Evolutionary conservation across 1,140 invertebrate genomes (phyloP).

Genomic region (Calliphora vicina): DNA sequence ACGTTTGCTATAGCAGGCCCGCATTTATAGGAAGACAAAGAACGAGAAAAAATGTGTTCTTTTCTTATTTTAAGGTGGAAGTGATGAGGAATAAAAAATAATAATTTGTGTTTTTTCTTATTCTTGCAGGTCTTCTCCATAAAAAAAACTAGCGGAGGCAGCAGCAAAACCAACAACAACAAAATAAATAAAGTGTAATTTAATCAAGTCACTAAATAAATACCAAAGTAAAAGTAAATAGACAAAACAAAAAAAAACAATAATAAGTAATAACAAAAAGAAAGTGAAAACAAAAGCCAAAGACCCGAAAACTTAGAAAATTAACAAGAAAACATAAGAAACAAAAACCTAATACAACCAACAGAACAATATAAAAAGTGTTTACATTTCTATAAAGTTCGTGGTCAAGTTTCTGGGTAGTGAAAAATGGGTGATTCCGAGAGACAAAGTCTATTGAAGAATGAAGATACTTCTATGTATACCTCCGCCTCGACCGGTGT

Average conservation of each 20-base stretch:
- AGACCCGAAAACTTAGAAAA: not conserved
- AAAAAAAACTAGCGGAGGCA: not conserved
- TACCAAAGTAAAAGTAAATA: slow-evolving; percentile 11
- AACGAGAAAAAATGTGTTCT: not conserved
- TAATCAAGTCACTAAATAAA: not conserved
- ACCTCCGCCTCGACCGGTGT: not conserved
- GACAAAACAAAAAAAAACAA: not conserved
- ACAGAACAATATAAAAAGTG: too few relatives aligned
- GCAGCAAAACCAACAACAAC: not conserved
- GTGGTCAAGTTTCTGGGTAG: not conserved
- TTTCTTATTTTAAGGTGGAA: not conserved
- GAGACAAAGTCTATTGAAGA: slow-evolving; percentile 40
- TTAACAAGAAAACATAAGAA: not conserved
- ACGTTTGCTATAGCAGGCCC: not conserved
- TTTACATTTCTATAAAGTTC: not conserved
- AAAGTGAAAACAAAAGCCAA: not conserved
- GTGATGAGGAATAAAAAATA: not conserved
- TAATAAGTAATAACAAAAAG: not conserved
- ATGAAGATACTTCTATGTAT: slow-evolving; percentile 39
- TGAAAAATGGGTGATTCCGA: slow-evolving; percentile 38
- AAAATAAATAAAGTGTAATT: not conserved
- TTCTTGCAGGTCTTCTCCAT: slow-evolving; percentile 15
- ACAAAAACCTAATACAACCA: not conserved
- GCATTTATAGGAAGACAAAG: not conserved
- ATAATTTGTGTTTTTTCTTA: not conserved